A percentile compares a stretch with the other conserved stretches of the same genome.
Conservation (phyloP, 2,113 vertebrate genomes). For the Suricata suricatta region DNA sequence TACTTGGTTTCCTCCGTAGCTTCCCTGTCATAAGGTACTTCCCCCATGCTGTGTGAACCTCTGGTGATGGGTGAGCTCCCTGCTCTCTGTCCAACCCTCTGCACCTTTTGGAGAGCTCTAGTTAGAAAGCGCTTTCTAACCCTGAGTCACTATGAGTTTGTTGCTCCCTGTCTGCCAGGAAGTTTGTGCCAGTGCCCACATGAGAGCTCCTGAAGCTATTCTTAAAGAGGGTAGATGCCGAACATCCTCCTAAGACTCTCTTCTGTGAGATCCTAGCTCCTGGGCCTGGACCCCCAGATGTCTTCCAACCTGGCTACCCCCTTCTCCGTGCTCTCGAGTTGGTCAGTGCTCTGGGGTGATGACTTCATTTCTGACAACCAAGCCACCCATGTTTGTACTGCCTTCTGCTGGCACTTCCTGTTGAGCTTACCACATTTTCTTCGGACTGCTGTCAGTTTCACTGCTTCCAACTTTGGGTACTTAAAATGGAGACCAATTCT, state of each 20-base stretch:
- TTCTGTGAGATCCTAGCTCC: not conserved
- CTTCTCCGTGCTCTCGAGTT: not conserved
- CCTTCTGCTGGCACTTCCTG: not conserved
- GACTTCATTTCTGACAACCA: not conserved
- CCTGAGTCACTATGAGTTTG: not conserved
- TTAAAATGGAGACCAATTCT: not conserved
- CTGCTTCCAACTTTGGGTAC: not conserved
- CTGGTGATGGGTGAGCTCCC: not conserved
- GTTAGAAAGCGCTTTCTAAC: constrained; percentile 7
- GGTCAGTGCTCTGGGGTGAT: not conserved
- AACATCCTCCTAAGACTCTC: not conserved
- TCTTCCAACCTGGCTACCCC: not conserved
- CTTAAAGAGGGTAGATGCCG: not conserved
- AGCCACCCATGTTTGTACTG: not conserved
- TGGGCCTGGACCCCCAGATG: not conserved
- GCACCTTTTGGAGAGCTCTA: not conserved
- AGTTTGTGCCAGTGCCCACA: not conserved
- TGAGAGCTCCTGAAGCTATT: not conserved
- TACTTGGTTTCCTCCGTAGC: not conserved
- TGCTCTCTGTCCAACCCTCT: not conserved
- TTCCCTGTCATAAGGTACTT: not conserved
- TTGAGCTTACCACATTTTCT: not conserved
- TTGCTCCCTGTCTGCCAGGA: not conserved
- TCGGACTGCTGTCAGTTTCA: not conserved
- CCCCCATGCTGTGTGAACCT: not conserved